Conservation (phyloP, 2,888 invertebrate species). For the Dromius quadrimaculatus region DNA sequence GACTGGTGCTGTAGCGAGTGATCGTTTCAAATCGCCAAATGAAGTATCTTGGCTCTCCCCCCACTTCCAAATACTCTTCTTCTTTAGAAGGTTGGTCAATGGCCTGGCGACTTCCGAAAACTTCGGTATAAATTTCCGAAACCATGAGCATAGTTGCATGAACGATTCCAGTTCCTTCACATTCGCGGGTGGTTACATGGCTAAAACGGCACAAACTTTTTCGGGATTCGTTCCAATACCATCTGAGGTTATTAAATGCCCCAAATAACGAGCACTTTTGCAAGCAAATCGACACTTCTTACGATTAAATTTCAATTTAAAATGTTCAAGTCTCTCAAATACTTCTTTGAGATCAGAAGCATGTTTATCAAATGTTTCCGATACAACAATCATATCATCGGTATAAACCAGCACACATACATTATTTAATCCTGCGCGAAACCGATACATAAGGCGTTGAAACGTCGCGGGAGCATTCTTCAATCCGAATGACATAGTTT, state of each 20-base stretch:
- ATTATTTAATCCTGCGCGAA: conserved; percentile 49
- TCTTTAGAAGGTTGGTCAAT: conserved; percentile 32
- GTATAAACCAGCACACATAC: conserved; percentile 46
- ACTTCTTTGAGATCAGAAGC: conserved; percentile 51
- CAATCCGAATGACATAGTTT: conserved; percentile 52
- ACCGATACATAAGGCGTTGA: conserved; percentile 52
- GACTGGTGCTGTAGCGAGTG: conserved; percentile 1
- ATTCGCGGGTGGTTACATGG: background rate
- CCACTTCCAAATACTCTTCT: conserved; percentile 21
- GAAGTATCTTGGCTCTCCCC: background rate
- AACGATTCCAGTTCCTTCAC: conserved; percentile 32
- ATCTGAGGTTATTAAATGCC: conserved; percentile 2
- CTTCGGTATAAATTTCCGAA: conserved; percentile 37
- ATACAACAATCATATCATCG: conserved; percentile 52
- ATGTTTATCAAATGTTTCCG: conserved; percentile 40
- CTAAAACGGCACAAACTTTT: conserved; percentile 7
- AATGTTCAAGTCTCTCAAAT: conserved; percentile 47
- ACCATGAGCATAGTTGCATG: conserved; percentile 47
- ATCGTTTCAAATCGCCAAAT: background rate
- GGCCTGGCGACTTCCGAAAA: conserved; percentile 25
- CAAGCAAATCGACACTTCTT: conserved; percentile 20
- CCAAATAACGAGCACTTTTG: conserved; percentile 11
- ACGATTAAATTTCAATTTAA: conserved; percentile 44
- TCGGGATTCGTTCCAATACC: conserved; percentile 18
- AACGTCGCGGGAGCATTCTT: conserved; percentile 51